phyloP scores from a whole-genome alignment of 2,888 invertebrate species.

The Cheilosia urbana region DNA sequence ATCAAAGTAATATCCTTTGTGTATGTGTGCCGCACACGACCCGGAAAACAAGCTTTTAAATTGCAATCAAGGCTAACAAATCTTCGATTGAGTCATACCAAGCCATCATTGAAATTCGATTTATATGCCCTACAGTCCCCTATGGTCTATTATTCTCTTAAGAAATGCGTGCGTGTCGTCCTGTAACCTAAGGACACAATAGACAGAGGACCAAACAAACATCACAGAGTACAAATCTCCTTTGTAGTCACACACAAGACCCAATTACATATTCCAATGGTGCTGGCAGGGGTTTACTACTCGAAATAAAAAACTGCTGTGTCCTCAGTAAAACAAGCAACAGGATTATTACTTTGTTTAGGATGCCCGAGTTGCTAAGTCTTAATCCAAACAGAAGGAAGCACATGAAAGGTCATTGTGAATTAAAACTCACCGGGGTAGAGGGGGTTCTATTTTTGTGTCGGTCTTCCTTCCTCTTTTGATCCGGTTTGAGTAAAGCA shows the following conservation, averaged over 20 bases:
- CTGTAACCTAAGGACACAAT: conserved; percentile 39
- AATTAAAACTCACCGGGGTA: conserved; percentile 56
- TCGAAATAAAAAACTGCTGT: conserved; percentile 14
- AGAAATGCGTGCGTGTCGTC: conserved; percentile 34
- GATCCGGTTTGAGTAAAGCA: conserved; percentile 67
- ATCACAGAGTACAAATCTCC: conserved; percentile 17
- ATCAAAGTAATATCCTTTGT: conserved; percentile 60
- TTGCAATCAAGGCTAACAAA: conserved; percentile 60
- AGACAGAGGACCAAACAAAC: conserved; percentile 12
- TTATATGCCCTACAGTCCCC: conserved; percentile 35
- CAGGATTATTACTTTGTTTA: conserved; percentile 61
- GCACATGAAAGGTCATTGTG: conserved; percentile 54
- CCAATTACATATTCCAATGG: conserved; percentile 35
- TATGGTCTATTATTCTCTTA: conserved; percentile 31
- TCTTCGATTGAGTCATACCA: conserved; percentile 51
- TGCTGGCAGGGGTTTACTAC: conserved; percentile 5
- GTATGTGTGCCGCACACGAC: not conserved
- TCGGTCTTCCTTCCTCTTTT: conserved; percentile 10
- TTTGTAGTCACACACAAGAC: conserved; percentile 40
- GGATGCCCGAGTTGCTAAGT: conserved; percentile 36
- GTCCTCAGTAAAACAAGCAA: conserved; percentile 45
- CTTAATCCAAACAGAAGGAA: conserved; percentile 44
- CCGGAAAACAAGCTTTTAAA: conserved; percentile 68
- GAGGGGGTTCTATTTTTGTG: not conserved
- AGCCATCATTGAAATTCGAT: conserved; percentile 59